Base-by-base conservation (phyloP, 2,888 invertebrate species). In the Imbricaverruca yamaguchii region DNA sequence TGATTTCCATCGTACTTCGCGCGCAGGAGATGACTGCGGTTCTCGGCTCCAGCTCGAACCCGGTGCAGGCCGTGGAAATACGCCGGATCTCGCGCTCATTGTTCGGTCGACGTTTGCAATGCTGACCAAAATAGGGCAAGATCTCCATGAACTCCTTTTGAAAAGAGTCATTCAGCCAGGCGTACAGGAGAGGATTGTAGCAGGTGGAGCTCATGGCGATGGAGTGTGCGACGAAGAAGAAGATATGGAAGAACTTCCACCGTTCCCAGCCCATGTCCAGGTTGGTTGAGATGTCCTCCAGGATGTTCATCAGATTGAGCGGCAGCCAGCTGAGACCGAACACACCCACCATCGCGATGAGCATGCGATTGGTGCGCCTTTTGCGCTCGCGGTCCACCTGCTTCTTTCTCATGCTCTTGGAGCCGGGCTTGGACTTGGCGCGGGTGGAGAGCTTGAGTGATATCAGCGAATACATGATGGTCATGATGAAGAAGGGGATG, bases 281-380 rank as follows among this genome's bases (percentile, higher is more conserved):
- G 21, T 55, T 78, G 21, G 78, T 78, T 39, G 81, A 82, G 25
- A 83, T 92, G 86, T 95, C 94, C 86, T 93, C 93, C 85, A 94
- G 90, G 63, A 97, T 91, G 87, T 97, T 97, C 84, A 96, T 92
- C 81, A 94, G 88, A 87, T 98, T 98, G 82, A 98, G 89, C 84
- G 96, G 96, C 81, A 96, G 88, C 96, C 98, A 99, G 61, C 97
- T 98, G n/a, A 95, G 89, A 0, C 96, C 95, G 86, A 99, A 99
- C 81, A 98, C 95, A 18, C 93, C 92, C 15, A 91, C 98, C 98
- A 99, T 99, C 2, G 96, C 94, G 83, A 98, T 96, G 82, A 99
- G 89, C 98, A 98, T 99, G 84, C 95, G 92, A 87, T 98, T 97
- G 12, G 98, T 97, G 69, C 96, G 90, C 81, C 93, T 91, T 86